A percentile compares a stretch with the other conserved stretches of the same genome.
phyloP scores from a whole-genome alignment of 1,140 invertebrate genomes.

The Melitaea cinxia region DNA sequence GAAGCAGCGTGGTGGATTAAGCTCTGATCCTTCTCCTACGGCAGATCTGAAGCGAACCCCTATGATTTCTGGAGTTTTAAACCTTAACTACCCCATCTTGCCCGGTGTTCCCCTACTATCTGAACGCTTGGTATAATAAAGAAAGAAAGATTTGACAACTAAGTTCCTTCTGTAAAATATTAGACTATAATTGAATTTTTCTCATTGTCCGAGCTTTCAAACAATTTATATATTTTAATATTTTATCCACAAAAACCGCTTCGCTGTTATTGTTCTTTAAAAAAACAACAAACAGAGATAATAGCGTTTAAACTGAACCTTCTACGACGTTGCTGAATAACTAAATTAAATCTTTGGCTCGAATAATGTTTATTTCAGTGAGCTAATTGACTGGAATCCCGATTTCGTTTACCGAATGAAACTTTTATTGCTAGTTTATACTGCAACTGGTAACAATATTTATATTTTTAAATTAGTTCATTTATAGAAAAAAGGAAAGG shows the following conservation, averaged over 20 bases:
- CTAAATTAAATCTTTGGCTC: neutral
- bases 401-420: neutral
- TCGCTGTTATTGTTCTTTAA: neutral
- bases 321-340: neutral
- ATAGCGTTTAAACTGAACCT: neutral
- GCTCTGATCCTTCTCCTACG: no score
- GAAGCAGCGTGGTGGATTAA: no score
- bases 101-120: no score
- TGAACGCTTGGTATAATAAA: no score
- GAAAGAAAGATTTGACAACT: neutral
- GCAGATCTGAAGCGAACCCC: no score
- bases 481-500: no score
- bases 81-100: no score
- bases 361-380: neutral
- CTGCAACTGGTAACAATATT: no score
- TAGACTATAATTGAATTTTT: neutral
- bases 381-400: neutral
- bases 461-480: no score
- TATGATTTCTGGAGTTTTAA: no score
- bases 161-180: neutral
- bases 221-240: neutral
- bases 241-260: neutral
- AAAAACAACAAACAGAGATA: neutral
- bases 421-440: neutral
- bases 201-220: neutral